Evolutionary conservation across 1,140 invertebrate species (phyloP), one percentile per base, ranked within the genome.

Genomic region (Hormaphis cornu): DNA sequence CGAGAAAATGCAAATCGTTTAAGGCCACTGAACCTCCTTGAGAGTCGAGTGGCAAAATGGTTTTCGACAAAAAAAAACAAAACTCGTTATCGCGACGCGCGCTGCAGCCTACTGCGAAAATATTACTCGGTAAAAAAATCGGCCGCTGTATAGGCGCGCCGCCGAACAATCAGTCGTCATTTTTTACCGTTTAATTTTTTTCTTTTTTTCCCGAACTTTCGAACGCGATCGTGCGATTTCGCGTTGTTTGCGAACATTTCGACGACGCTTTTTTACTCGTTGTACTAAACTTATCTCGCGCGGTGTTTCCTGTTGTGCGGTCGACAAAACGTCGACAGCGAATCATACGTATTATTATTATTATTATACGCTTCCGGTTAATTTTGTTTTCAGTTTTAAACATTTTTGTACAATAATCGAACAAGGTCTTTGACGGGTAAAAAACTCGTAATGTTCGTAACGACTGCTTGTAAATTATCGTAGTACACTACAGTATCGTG

Each of bases 21-120:
- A 40, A 58, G 54, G 54, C 33, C 33, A 40, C 54, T 58, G 54
- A 58, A 58, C 54, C 22, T 16, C 54, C 33, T 58, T 37, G 54
- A 58, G 40, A 24, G 33, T 58, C 24, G 54, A 58, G 40, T 40
- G 33, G 16, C n/a, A 8, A 58, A 40, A 58, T 40, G 22, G n/a
- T 37, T 58, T 58, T 24, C 33, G 16, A 5, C 22, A 16, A 56
- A 16, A 56, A n/a, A n/a, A n/a, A n/a, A n/a, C n/a, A n/a, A n/a
- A n/a, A n/a, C n/a, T n/a, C n/a, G n/a, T n/a, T n/a, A n/a, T n/a
- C n/a, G n/a, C n/a, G n/a, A n/a, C n/a, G n/a, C n/a, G n/a, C n/a
- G n/a, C n/a, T n/a, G n/a, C n/a, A n/a, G n/a, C n/a, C n/a, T n/a
- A n/a, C n/a, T n/a, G n/a, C n/a, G n/a, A n/a, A n/a, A n/a, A n/a